These are phyloP conservation scores for Chlorodrepanis virens DNA, from an alignment of 2,113 vertebrate genomes.

Conservation along the genomic window DNA sequence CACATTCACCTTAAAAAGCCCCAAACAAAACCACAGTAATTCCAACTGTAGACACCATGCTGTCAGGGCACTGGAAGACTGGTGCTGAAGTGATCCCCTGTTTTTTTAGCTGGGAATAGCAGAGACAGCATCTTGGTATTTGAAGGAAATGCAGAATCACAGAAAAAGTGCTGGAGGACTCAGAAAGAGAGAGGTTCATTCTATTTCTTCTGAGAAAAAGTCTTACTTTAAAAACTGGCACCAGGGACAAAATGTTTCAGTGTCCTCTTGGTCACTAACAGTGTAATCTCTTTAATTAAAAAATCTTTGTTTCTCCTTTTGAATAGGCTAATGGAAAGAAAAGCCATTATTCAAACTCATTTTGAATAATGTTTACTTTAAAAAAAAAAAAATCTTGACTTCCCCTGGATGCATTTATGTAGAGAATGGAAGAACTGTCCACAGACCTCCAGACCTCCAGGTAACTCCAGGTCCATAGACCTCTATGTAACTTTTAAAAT, in stretches of 20 bases:
- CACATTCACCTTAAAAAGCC: background rate
- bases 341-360: background rate
- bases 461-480: background rate
- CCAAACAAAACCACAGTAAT: background rate
- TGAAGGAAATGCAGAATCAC: background rate
- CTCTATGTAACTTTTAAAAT: background rate
- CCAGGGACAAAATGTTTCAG: background rate
- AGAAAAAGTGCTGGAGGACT: background rate
- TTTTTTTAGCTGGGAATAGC: background rate
- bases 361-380: background rate
- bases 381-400: background rate
- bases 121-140: background rate
- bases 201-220: background rate
- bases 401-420: background rate
- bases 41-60: background rate
- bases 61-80: accelerated
- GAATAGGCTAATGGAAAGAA: background rate
- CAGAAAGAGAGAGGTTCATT: background rate
- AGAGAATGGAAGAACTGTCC: background rate
- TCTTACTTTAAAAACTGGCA: background rate
- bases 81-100: background rate
- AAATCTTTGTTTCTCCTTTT: background rate
- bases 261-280: background rate
- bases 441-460: background rate
- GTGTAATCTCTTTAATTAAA: background rate